Evolutionary conservation across 2,113 vertebrate genomes (phyloP), one percentile per base, ranked within the genome.

Genomic region (Phylloscopus whistleri): DNA sequence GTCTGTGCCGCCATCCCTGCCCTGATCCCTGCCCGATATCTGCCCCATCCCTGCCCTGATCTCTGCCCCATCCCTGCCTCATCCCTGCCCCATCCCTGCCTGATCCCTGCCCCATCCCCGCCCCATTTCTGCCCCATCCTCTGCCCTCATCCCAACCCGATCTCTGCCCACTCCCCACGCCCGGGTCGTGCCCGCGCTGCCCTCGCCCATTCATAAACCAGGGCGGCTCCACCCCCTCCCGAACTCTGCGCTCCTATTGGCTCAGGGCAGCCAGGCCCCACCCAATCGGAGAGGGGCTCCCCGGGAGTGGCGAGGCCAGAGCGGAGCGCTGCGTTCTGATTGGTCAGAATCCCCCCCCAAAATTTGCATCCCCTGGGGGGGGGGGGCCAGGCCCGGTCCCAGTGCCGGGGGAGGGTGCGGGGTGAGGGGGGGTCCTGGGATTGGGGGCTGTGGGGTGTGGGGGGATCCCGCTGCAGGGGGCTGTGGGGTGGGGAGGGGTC

Each of bases 231-330:
- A 1, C 74, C 72, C 62, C 7, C 5, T 27, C 5, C 64, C 30
- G 2, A 39, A 0, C 2, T 4, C 16, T 28, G 55, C 12, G 14
- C 37, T 74, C 0, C 85, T 43, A 92, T 87, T 95, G 93, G 93
- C 31, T 68, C 28, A 13, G 26, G 2, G 5, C 20, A 5, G 2
- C 3, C 3, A 4, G 19, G 4, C 2, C 4, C 17, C 9, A 24
- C 27, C 88, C 93, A 89, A 59, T 94, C 58, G 39, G 52, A 59
- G 48, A 16, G 16, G 31, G 2, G 12, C 0, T 2, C 13, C 31
- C 6, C 28, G 4, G 31, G 60, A 3, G 13, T 1, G 16, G 21
- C 0, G 56, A 5, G 10, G 52, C 11, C 46, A 3, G n/a, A 35
- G 14, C 6, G 1, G 51, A 78, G 41, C 1, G 3, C 62, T 68